Evolutionary conservation across 2,797 vertebrate genomes (phyloP).

Genomic region (Sebastes cheni): DNA sequence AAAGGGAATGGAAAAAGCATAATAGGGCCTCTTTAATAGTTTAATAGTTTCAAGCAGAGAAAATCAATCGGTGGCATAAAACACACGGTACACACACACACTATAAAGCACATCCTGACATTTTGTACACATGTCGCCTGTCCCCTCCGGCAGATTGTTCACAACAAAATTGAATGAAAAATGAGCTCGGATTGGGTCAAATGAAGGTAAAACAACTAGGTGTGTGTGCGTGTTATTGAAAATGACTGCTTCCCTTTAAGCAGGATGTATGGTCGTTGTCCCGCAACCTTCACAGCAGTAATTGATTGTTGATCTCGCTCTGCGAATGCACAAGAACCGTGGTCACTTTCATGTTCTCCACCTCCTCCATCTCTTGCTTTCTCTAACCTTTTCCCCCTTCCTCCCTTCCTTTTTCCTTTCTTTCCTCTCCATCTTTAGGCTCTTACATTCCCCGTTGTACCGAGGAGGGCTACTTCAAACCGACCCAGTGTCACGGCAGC

Average conservation of each 20-base stretch:
- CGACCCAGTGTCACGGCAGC: constrained; percentile 94
- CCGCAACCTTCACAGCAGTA: constrained; percentile 64
- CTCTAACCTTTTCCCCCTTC: neutral
- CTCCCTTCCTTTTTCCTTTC: neutral
- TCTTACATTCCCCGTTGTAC: constrained; percentile 92
- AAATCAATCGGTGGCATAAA: constrained; percentile 1
- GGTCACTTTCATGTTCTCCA: neutral
- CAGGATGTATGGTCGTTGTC: constrained; percentile 70
- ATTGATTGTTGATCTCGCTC: constrained; percentile 62
- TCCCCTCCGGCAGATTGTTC: constrained; percentile 29
- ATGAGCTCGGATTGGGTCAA: constrained; percentile 60
- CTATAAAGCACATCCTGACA: constrained; percentile 33
- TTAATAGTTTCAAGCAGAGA: neutral
- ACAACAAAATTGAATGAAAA: constrained; percentile 57
- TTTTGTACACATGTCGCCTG: constrained; percentile 42
- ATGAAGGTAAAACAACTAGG: constrained; percentile 58
- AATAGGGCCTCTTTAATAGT: neutral
- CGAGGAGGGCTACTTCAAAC: constrained; percentile 95
- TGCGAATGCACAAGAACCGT: constrained; percentile 62
- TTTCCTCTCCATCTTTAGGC: constrained; percentile 72
- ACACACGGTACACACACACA: neutral
- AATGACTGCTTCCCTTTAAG: constrained; percentile 62
- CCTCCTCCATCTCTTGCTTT: neutral
- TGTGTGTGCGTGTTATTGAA: constrained; percentile 52
- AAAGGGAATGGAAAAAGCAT: no score